Base-by-base conservation (phyloP, 2,113 vertebrate genomes). In the Cavia aperea region DNA sequence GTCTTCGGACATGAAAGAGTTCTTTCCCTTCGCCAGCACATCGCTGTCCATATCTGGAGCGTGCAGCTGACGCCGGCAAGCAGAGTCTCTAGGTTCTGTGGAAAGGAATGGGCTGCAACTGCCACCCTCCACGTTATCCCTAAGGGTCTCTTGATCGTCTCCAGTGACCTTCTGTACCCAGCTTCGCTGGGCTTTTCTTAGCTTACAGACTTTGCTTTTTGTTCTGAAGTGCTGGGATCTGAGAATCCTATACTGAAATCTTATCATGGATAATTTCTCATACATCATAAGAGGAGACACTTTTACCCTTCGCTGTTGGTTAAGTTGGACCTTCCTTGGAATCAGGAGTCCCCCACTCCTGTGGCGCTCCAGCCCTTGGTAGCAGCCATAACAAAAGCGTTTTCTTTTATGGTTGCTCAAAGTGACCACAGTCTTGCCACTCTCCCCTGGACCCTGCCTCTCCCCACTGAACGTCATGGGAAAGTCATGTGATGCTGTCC, bases 231-330 rank as follows among this genome's bases (percentile, higher is more conserved):
- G 96, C 0, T 96, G 96, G 89, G 96, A 98, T 97, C 97, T 97
- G 93, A 98, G 90, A 92, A 98, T 96, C 97, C 97, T 97, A 94
- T 97, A 96, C 90, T 96, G 92, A 97, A 97, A 97, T 96, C 97
- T 98, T 96, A 98, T 95, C 98, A 97, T 94, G 97, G 97, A 98
- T 96, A 98, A 97, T 97, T 98, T 98, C 94, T 98, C 98, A 97
- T 98, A 97, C 98, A 98, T 98, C 98, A 97, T 98, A 98, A 98
- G 97, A 96, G 97, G 96, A 97, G 97, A 97, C 94, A 95, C 97
- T 96, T 97, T 98, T 96, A 97, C 97, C 95, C 97, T 97, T 97
- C 96, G 96, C 92, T 96, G 96, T 93, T 95, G 96, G n/a, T 96
- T 97, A 97, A 97, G 97, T 94, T 95, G 97, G 92, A 96, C 97